Conservation (phyloP, 2,797 vertebrate genomes). For the Lacerta viridis region DNA sequence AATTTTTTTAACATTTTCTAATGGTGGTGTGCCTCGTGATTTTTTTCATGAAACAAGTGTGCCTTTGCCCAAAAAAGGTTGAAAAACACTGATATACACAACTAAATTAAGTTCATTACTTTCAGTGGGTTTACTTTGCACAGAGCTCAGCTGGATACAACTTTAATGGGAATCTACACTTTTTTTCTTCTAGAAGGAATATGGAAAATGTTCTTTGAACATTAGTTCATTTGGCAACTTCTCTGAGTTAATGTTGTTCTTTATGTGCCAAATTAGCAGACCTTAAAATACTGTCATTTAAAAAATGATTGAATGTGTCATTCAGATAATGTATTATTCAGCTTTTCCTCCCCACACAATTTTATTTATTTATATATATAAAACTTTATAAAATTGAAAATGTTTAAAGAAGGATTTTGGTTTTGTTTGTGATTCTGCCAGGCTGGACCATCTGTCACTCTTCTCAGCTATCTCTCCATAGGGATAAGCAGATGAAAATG, state of each 20-base stretch:
- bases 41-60: no score
- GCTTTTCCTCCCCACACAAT: no score
- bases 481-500: constrained; percentile 45
- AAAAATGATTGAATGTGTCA: neutral
- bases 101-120: no score
- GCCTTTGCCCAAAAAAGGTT: no score
- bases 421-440: constrained; percentile 50
- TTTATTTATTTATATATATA: no score
- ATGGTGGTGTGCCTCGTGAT: no score
- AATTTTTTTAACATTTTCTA: no score
- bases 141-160: no score
- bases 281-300: neutral
- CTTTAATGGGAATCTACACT: neutral
- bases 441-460: constrained; percentile 58
- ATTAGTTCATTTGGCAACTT: neutral
- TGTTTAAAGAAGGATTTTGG: constrained; percentile 50
- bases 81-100: no score
- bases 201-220: no score
- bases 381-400: constrained; percentile 23
- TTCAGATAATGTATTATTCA: neutral
- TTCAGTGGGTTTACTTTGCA: no score
- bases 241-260: neutral
- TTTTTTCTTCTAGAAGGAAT: neutral
- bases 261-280: neutral
- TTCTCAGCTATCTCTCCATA: constrained; percentile 50